A percentile compares a stretch with the other conserved stretches of the same genome.
These are phyloP conservation scores for Drosophila anceps DNA, from an alignment of 2,888 invertebrate genomes.

Conservation along the genomic window DNA sequence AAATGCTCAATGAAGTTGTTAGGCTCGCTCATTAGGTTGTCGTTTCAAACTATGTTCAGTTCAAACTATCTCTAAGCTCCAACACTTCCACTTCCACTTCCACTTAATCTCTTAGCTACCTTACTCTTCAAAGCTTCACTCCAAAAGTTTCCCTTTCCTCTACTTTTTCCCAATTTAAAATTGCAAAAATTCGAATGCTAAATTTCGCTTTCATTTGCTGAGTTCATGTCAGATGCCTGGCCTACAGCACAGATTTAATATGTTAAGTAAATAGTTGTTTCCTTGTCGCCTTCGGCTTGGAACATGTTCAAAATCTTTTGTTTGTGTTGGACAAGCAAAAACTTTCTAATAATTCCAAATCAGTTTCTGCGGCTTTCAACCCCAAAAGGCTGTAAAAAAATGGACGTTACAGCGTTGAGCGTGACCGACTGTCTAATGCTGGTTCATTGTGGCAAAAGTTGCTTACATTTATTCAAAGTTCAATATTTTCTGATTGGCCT, in stretches of 20 bases:
- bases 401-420: not conserved
- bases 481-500: too few species aligned
- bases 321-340: conserved; percentile 29
- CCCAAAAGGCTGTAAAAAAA: conserved; percentile 11
- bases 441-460: not conserved
- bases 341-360: conserved; percentile 31
- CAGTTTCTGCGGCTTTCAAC: conserved; percentile 11
- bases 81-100: not conserved
- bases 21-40: too few species aligned
- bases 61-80: not conserved
- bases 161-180: not conserved
- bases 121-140: not conserved
- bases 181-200: not conserved
- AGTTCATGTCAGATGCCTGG: not conserved
- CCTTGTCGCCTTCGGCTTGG: not conserved
- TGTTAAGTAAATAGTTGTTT: conserved; percentile 4
- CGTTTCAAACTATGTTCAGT: not conserved
- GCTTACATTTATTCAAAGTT: not conserved
- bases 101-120: not conserved
- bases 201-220: not conserved
- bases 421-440: not conserved
- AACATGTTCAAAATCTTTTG: conserved; percentile 2
- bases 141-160: not conserved
- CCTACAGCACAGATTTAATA: conserved; percentile 1
- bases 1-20: too few species aligned